Conservation (phyloP, 2,113 vertebrate species). For the Thomomys bottae region DNA sequence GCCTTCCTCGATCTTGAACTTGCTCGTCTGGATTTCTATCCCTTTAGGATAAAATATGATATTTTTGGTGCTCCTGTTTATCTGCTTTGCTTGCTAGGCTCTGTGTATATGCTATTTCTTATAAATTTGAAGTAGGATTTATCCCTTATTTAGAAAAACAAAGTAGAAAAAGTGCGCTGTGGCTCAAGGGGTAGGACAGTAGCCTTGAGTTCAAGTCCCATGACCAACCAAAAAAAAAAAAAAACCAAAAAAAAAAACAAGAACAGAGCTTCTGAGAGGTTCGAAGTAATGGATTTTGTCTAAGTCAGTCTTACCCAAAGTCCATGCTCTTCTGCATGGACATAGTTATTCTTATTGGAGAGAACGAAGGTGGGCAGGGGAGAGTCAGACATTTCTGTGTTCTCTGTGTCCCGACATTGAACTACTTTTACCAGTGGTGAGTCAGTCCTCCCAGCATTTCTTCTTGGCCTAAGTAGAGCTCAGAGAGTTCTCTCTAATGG, state of each 20-base stretch:
- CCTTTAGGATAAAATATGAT: not conserved
- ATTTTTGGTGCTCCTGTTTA: not conserved
- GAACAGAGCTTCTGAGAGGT: not conserved
- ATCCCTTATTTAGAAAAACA: constrained; percentile 8
- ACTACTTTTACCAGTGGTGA: not conserved
- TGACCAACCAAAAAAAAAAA: too few species aligned
- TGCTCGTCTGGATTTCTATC: not conserved
- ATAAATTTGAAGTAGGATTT: not conserved
- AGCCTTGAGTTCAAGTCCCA: too few species aligned
- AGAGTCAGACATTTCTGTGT: not conserved
- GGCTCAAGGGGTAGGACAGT: too few species aligned
- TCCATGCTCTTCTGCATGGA: not conserved
- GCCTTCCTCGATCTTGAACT: not conserved
- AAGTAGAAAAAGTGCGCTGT: too few species aligned
- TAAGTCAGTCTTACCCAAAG: not conserved
- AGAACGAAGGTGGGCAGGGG: too few species aligned
- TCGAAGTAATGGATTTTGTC: not conserved
- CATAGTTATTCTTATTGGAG: not conserved
- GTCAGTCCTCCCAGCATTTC: not conserved
- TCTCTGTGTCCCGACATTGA: not conserved
- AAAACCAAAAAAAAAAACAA: too few species aligned
- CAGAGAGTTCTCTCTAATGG: not conserved
- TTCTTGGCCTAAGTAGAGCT: constrained; percentile 8
- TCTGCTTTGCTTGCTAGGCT: not conserved
- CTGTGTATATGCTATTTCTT: not conserved